Percentiles rank a stretch among this genome's conserved stretches.
Conservation (phyloP, 2,888 invertebrate species). For the Odiellus spinosus region DNA sequence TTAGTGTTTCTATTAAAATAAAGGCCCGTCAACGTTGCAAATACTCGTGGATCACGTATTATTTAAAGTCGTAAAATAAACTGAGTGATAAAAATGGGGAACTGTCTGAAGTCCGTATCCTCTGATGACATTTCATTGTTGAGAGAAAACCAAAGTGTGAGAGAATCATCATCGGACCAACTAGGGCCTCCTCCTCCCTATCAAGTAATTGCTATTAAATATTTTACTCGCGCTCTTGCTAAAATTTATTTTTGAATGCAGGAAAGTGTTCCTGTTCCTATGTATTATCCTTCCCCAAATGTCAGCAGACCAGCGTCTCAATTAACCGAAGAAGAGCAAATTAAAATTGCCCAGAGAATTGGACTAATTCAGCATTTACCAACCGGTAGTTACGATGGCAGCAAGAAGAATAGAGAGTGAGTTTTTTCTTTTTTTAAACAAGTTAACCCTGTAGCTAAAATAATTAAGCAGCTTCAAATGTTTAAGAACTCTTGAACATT, state of each 20-base stretch:
- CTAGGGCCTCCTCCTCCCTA: conserved; percentile 32
- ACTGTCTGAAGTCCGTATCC: conserved; percentile 32
- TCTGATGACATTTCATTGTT: conserved; percentile 33
- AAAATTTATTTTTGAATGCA: too few species aligned
- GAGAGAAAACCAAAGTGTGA: conserved; percentile 25
- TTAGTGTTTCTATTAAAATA: too few species aligned
- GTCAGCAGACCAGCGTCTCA: conserved; percentile 44
- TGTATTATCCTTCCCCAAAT: conserved; percentile 49
- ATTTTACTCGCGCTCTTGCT: too few species aligned
- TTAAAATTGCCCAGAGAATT: conserved; percentile 69
- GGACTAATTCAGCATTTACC: conserved; percentile 77
- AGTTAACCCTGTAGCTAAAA: too few species aligned
- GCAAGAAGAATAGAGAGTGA: conserved; percentile 58
- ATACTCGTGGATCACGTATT: too few species aligned
- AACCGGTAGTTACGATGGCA: conserved; percentile 63
- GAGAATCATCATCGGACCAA: conserved; percentile 21
- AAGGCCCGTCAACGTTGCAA: too few species aligned
- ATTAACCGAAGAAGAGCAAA: conserved; percentile 60
- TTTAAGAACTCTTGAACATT: too few species aligned
- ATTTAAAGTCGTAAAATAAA: too few species aligned
- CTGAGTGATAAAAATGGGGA: conserved; percentile 27
- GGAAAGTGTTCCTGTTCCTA: conserved; percentile 12
- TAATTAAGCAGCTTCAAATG: too few species aligned
- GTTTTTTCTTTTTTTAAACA: conserved; percentile 18
- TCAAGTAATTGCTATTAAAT: conserved; percentile 25